phyloP scores from a whole-genome alignment of 2,888 invertebrate species.

The Sarcophaga caerulescens region DNA sequence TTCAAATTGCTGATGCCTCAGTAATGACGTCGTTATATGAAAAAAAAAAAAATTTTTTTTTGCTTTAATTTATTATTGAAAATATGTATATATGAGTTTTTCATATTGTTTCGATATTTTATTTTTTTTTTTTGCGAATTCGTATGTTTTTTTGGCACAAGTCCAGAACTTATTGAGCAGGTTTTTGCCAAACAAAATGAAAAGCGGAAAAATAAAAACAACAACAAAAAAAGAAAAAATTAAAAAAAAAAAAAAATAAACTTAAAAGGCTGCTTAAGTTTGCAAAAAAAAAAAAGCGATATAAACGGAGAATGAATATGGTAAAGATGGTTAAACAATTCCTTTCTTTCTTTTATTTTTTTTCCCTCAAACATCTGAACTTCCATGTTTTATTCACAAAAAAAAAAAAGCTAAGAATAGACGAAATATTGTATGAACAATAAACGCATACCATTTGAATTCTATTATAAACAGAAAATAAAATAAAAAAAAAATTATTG shows the following conservation, averaged over 20 bases:
- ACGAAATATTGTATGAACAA: too few species aligned
- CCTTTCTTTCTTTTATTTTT: neutral
- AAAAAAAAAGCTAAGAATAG: too few species aligned
- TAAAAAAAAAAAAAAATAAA: neutral
- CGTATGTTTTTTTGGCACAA: conserved; percentile 41
- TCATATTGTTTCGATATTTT: conserved; percentile 5
- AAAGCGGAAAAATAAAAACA: neutral
- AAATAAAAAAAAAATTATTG: too few species aligned
- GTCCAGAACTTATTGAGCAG: conserved; percentile 35
- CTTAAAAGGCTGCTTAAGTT: neutral
- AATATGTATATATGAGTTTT: neutral
- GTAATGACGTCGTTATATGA: conserved; percentile 69
- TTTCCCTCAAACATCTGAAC: conserved; percentile 30
- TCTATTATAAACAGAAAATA: conserved; percentile 9
- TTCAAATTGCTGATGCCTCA: conserved; percentile 58
- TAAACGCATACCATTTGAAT: too few species aligned
- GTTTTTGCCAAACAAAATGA: conserved; percentile 42
- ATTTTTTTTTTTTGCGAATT: neutral
- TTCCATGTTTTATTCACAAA: conserved; percentile 11
- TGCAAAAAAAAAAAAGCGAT: too few species aligned
- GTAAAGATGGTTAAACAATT: conserved; percentile 1
- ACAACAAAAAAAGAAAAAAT: neutral
- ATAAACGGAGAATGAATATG: neutral
- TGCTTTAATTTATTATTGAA: conserved; percentile 11
- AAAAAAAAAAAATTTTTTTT: conserved; percentile 23